These are phyloP conservation scores for Operophtera brumata DNA, from an alignment of 2,888 invertebrate species.

Conservation along the genomic window DNA sequence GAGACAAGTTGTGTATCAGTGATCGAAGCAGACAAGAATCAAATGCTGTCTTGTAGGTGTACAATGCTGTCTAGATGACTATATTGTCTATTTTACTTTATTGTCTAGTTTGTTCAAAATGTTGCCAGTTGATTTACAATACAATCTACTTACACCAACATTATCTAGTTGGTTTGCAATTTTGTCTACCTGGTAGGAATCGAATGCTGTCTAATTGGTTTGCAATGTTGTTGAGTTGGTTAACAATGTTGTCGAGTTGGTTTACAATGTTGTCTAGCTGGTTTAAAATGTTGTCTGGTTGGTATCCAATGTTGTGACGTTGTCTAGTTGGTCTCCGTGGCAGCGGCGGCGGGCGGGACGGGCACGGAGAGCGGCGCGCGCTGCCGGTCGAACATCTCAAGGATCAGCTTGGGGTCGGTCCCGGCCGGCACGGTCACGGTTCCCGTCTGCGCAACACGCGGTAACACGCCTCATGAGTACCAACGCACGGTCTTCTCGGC, in stretches of 20 bases:
- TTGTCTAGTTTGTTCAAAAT: not conserved
- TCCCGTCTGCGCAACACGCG: slow-evolving; percentile 66
- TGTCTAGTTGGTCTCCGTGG: slow-evolving; percentile 27
- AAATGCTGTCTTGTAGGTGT: not conserved
- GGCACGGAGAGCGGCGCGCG: slow-evolving; percentile 69
- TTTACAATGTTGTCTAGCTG: not conserved
- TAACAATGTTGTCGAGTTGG: not conserved
- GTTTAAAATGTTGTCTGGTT: not conserved
- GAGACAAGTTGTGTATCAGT: too few relatives aligned
- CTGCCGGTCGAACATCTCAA: slow-evolving; percentile 79
- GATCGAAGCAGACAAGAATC: too few relatives aligned
- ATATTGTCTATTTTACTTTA: not conserved
- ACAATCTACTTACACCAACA: not conserved
- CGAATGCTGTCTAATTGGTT: not conserved
- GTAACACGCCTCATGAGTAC: slow-evolving; percentile 63
- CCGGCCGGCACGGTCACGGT: slow-evolving; percentile 79
- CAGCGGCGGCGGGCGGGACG: slow-evolving; percentile 49
- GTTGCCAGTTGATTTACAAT: not conserved
- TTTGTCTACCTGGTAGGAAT: not conserved
- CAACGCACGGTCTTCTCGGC: slow-evolving; percentile 73
- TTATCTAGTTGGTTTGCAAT: not conserved
- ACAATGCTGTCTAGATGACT: not conserved
- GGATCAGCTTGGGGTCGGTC: slow-evolving; percentile 78
- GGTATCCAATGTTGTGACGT: too few relatives aligned
- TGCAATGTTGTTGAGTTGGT: not conserved